These are phyloP conservation scores for Cheilosia scutellata DNA, from an alignment of 2,888 invertebrate species.

Conservation along the genomic window DNA sequence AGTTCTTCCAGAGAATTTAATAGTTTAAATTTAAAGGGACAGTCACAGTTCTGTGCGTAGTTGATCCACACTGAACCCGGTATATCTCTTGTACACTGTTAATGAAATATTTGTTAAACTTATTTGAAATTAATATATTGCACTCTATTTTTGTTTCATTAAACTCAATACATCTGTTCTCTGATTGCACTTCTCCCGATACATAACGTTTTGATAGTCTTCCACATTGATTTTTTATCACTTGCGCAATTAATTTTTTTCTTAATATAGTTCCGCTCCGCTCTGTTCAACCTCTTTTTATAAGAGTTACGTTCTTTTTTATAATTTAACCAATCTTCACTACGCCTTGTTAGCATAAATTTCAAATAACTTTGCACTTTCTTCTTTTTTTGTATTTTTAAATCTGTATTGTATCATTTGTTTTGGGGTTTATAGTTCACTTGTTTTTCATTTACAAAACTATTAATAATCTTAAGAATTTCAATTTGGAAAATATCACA, in stretches of 20 bases:
- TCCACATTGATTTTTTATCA: constrained; percentile 1
- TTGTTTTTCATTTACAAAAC: no score
- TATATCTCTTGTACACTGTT: neutral
- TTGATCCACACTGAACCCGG: neutral
- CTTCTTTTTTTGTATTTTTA: neutral
- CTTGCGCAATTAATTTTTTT: neutral
- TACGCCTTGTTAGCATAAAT: neutral
- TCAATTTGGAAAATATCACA: neutral
- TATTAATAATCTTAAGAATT: no score
- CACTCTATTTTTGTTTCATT: neutral
- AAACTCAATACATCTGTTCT: neutral
- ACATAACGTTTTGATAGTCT: neutral
- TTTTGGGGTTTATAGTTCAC: neutral
- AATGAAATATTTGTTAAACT: constrained; percentile 3
- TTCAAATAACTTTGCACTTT: neutral
- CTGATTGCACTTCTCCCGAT: neutral
- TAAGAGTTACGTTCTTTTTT: neutral
- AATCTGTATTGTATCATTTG: neutral
- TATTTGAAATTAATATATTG: neutral
- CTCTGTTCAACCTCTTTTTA: neutral
- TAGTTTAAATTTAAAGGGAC: no score
- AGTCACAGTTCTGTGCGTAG: neutral
- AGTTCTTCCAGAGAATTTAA: no score
- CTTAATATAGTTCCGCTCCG: neutral
- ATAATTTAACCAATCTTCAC: constrained; percentile 2